Conservation (phyloP, 2,797 vertebrate genomes). For the Hyperoplus lanceolatus region DNA sequence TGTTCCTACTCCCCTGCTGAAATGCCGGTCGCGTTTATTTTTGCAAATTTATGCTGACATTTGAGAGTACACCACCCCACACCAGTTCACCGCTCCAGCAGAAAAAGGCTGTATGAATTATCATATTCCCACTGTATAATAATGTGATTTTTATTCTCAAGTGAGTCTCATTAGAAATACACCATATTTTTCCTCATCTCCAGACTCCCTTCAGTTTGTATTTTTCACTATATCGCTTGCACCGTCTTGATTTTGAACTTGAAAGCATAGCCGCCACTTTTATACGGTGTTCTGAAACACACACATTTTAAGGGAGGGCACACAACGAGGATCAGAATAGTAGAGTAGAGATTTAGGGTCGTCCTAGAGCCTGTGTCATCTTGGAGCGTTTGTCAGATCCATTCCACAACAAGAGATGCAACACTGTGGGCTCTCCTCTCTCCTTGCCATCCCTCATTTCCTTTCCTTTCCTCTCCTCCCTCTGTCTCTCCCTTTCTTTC, state of each 20-base stretch:
- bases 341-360: constrained; percentile 64
- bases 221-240: constrained; percentile 67
- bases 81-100: constrained; percentile 84
- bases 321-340: constrained; percentile 62
- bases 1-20: constrained; percentile 80
- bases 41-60: constrained; percentile 91
- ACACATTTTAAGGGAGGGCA: constrained; percentile 63
- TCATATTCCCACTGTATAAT: constrained; percentile 86
- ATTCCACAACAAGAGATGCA: constrained; percentile 74
- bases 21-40: constrained; percentile 83
- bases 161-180: constrained; percentile 83
- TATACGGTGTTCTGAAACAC: constrained; percentile 58
- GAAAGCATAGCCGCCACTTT: constrained; percentile 46
- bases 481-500: constrained; percentile 41
- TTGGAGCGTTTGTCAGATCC: constrained; percentile 82
- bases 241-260: constrained; percentile 41
- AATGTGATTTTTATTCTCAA: constrained; percentile 79
- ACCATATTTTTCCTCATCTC: constrained; percentile 65
- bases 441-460: constrained; percentile 25
- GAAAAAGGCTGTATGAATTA: constrained; percentile 84
- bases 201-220: constrained; percentile 50
- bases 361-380: constrained; percentile 74
- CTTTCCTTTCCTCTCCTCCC: background rate
- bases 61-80: constrained; percentile 85
- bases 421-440: constrained; percentile 41